Conservation (phyloP, 2,797 vertebrate genomes). For the Gymnodraco acuticeps region DNA sequence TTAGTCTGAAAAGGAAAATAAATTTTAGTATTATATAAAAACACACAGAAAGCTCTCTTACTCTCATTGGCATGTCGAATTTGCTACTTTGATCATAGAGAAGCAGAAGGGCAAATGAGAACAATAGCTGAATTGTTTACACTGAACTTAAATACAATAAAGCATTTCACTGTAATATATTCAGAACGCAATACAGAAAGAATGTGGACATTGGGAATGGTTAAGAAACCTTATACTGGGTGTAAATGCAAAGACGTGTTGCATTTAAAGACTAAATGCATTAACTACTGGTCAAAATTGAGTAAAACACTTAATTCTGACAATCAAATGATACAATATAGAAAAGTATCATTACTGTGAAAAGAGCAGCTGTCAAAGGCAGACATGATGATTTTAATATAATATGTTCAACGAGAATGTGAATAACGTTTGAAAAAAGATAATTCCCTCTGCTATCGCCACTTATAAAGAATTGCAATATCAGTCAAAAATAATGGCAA, state of each 20-base stretch:
- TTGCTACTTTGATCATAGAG: background rate
- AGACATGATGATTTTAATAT: no score
- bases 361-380: no score
- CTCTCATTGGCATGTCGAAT: background rate
- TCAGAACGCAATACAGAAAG: background rate
- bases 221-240: no score
- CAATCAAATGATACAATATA: no score
- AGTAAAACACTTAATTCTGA: background rate
- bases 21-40: conserved; percentile 16
- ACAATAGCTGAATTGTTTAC: conserved; percentile 8
- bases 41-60: background rate
- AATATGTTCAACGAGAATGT: no score
- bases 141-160: background rate
- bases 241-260: background rate
- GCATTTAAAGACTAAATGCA: background rate
- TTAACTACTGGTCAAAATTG: background rate
- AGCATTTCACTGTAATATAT: background rate
- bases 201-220: background rate
- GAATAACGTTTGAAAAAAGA: no score
- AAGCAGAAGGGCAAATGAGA: background rate
- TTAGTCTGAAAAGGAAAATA: conserved; percentile 12
- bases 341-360: background rate
- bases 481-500: no score
- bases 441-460: no score
- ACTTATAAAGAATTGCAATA: no score